Base-by-base conservation (phyloP, 2,888 invertebrate genomes). In the Bhutanitis thaidina region DNA sequence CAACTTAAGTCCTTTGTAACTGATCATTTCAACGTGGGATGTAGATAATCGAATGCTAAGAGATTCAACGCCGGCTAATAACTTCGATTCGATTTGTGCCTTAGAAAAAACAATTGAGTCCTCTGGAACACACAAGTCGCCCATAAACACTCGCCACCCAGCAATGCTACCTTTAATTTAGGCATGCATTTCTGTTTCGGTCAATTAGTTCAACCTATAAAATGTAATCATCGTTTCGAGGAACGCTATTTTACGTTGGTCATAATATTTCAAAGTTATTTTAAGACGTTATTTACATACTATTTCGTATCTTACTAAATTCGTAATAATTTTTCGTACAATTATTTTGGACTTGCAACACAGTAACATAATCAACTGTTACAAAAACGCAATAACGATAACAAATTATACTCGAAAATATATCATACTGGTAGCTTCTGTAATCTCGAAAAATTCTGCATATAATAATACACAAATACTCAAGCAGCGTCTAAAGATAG, bases 71-170 rank as follows among this genome's bases (percentile, higher is more conserved):
- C 37, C 49, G 39, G 15, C 51, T 36, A 51, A 51, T 43, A 52
- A 51, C 46, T 41, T 9, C 35, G 41, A 46, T 49, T 49, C 49
- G 49, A 49, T 54, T 52, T 52, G 43, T 49, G 49, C 29, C 37
- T 43, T 41, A 39, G 45, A 45, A 48, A 48, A 52, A 57, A 54
- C 45, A 50, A 54, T 47, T 35, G 14, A n/a, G 50, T 46, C 34
- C 64, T 60, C 70, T 63, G 66, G 74, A 77, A 76, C 76, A 67
- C 76, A 74, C 74, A 74, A 55, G 70, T 60, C 56, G 74, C 50
- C 55, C 63, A 65, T 72, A 73, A 72, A 74, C 69, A 67, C 67
- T 56, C 65, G 65, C 74, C 74, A 74, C 73, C 71, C 71, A 65
- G 65, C 52, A 51, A 52, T 55, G 70, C 69, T 68, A 70, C 68